Percentiles rank a stretch among this genome's conserved stretches.
Conservation (phyloP, 2,888 invertebrate genomes). For the Netelia melanura region DNA sequence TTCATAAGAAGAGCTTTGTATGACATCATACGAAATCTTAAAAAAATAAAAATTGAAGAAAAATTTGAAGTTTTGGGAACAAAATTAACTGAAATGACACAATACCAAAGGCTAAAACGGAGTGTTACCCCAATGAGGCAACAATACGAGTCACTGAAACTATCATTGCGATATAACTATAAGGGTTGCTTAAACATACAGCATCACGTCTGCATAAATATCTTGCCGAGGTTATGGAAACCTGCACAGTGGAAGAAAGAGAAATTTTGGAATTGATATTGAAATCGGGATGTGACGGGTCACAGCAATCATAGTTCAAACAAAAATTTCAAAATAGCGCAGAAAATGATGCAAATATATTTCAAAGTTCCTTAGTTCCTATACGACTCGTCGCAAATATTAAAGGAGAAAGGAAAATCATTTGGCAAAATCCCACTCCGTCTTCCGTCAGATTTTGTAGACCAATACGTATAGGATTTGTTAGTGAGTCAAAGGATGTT, state of each 20-base stretch:
- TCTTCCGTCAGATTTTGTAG: slow-evolving; percentile 74
- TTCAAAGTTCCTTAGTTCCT: slow-evolving; percentile 71
- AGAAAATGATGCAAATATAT: slow-evolving; percentile 75
- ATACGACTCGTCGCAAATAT: slow-evolving; percentile 28
- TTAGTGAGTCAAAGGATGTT: slow-evolving; percentile 65
- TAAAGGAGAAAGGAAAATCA: slow-evolving; percentile 58
- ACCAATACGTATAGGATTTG: slow-evolving; percentile 70
- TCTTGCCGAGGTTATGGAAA: slow-evolving; percentile 47
- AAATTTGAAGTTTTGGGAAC: too few species aligned
- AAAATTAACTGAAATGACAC: too few species aligned
- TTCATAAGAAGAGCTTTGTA: too few species aligned
- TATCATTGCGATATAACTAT: slow-evolving; percentile 58
- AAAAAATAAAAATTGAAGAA: too few species aligned
- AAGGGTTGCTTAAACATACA: slow-evolving; percentile 64
- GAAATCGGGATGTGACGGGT: slow-evolving; percentile 77
- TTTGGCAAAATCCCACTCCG: slow-evolving; percentile 75
- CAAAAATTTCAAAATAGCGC: slow-evolving; percentile 71
- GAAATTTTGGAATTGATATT: slow-evolving; percentile 66
- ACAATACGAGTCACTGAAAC: slow-evolving; percentile 27
- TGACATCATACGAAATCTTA: too few species aligned
- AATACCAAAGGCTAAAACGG: slow-evolving; percentile 65
- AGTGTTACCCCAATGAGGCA: slow-evolving; percentile 52
- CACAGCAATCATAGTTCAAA: slow-evolving; percentile 74
- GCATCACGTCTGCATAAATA: slow-evolving; percentile 60
- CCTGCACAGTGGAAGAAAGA: slow-evolving; percentile 56